Evolutionary conservation across 2,888 invertebrate genomes (phyloP), one percentile per base, ranked within the genome.

Genomic region (Hemicrepidius hirtus): DNA sequence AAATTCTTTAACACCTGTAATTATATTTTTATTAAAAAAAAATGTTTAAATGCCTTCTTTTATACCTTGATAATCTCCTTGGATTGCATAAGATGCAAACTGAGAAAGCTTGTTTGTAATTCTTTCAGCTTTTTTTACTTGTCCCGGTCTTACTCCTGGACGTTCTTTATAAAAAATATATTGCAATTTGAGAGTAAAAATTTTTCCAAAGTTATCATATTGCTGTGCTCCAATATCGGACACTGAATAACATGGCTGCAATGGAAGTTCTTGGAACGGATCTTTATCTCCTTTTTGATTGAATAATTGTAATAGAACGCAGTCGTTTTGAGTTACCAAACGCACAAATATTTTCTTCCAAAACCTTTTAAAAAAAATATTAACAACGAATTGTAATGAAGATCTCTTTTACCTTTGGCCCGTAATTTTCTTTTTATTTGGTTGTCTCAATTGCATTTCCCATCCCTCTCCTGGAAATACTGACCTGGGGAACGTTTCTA

Each of bases 151-250:
- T 16, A 98, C 97, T 0, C 99, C 99, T 0, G 99, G 98, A 10
- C 98, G 90, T 86, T 99, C 99, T 86, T 98, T 97, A 86, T 99
- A 99, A 87, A 98, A 97, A 68, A 99, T 95, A 84, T 98, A 98
- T 86, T 99, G 99, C 78, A 98, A 87, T 85, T 94, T 99, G 68
- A 99, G 92, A 0, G 99, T 99, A 88, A 99, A 99, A 80, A 99
- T 98, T 88, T 99, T 99, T 32, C 99, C 99, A 85, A 95, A 99
- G 86, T 98, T 97, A 87, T 99, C 99, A 85, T 97, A 99, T 86
- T 99, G 99, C 87, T 99, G 99, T 37, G 97, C 96, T 60, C 94
- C 95, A 57, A 97, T 94, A 74, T 97, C 97, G 3, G 97, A 98
- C 53, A 98, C 94, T 1, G 97, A 97, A 87, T 98, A 98, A 85